Conservation (phyloP, 1,140 invertebrate genomes). For the Mamestra configurata region DNA sequence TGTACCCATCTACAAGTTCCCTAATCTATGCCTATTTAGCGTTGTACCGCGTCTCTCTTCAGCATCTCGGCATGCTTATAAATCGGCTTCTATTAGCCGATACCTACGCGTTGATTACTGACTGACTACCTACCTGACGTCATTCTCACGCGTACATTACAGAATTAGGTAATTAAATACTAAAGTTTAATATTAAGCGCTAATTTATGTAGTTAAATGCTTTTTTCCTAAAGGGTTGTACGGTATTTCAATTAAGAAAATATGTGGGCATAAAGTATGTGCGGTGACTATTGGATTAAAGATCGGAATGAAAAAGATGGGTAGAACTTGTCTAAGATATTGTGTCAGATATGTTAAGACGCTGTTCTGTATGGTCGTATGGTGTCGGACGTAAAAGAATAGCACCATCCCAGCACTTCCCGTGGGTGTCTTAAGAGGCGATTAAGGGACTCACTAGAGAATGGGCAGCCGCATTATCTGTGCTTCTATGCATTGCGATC, state of each 20-base stretch:
- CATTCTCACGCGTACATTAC: slow-evolving; percentile 5
- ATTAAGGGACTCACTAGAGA: too few species aligned
- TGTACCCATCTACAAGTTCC: neutral
- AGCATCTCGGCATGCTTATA: slow-evolving; percentile 24
- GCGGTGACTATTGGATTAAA: neutral
- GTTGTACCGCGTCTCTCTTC: slow-evolving; percentile 14
- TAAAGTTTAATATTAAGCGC: neutral
- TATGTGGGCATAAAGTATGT: slow-evolving; percentile 1
- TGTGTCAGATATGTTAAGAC: neutral
- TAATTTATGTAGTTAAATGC: neutral
- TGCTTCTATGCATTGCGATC: too few species aligned
- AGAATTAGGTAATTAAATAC: slow-evolving; percentile 24
- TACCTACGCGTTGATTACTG: slow-evolving; percentile 11
- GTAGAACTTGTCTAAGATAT: neutral
- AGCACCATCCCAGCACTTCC: too few species aligned
- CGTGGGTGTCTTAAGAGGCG: too few species aligned
- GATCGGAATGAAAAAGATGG: neutral
- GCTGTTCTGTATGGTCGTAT: too few species aligned
- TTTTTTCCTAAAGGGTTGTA: neutral
- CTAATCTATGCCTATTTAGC: slow-evolving; percentile 44
- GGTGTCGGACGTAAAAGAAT: too few species aligned
- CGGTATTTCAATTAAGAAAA: slow-evolving; percentile 30
- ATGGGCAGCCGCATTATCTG: too few species aligned
- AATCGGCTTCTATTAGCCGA: slow-evolving; percentile 33
- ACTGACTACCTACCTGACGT: neutral